Evolutionary conservation across 2,888 invertebrate species (phyloP).

Genomic region (Tachystola acroxantha): DNA sequence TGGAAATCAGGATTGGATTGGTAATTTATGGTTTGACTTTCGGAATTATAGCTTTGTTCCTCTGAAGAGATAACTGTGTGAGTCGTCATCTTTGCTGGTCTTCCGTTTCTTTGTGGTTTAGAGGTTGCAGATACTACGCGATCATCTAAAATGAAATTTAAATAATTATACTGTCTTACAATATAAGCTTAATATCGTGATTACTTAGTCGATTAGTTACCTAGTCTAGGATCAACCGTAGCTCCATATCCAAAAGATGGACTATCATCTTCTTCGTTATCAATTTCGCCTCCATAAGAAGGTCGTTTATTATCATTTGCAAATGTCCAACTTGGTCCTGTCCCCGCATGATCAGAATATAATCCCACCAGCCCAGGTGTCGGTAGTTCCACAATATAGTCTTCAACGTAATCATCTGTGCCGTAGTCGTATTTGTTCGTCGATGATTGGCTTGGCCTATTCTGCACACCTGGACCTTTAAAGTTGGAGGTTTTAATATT

Average conservation of each 20-base stretch:
- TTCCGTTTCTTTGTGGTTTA: conserved; percentile 21
- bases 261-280: conserved; percentile 34
- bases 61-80: conserved; percentile 22
- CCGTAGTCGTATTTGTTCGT: conserved; percentile 32
- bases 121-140: conserved; percentile 13
- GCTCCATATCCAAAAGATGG: conserved; percentile 45
- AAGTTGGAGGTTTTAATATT: conserved; percentile 55
- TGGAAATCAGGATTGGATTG: conserved; percentile 62
- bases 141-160: conserved; percentile 17
- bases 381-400: conserved; percentile 55
- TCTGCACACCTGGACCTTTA: conserved; percentile 24
- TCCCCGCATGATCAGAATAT: conserved; percentile 47
- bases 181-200: not conserved
- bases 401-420: conserved; percentile 40
- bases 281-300: conserved; percentile 26
- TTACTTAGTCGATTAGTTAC: conserved; percentile 32
- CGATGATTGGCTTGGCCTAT: conserved; percentile 11
- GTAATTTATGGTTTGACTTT: conserved; percentile 50
- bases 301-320: conserved; percentile 26
- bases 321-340: conserved; percentile 31
- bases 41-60: conserved; percentile 29
- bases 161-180: not conserved
- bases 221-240: conserved; percentile 55
- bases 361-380: conserved; percentile 57
- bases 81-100: conserved; percentile 35